phyloP scores from a whole-genome alignment of 2,797 vertebrate genomes.

The Anabas testudineus region DNA sequence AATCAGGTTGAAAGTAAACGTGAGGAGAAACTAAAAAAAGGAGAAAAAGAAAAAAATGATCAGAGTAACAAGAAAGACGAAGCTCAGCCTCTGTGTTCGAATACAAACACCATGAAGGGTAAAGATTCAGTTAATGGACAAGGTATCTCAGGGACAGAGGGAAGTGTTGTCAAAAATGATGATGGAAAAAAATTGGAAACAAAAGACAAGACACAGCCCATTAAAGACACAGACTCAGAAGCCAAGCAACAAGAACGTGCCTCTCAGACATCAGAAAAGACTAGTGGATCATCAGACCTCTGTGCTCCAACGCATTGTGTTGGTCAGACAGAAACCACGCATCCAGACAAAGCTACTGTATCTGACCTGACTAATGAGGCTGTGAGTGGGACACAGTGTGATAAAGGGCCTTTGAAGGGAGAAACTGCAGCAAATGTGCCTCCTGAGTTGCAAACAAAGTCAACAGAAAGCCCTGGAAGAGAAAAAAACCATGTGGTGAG shows the following conservation, averaged over 20 bases:
- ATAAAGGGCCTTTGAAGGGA: constrained; percentile 38
- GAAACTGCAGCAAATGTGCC: constrained; percentile 18
- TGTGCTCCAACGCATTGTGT: constrained; percentile 21
- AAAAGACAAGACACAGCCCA: constrained; percentile 25
- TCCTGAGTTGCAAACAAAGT: constrained; percentile 35
- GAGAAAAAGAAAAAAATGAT: constrained; percentile 21
- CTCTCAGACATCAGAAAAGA: constrained; percentile 13
- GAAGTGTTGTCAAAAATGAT: constrained; percentile 11
- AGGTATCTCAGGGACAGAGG: constrained; percentile 19
- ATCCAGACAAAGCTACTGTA: constrained; percentile 34
- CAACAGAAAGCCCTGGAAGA: constrained; percentile 43
- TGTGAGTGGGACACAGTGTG: constrained; percentile 13
- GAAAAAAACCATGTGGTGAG: constrained; percentile 27
- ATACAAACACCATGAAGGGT: constrained; percentile 32
- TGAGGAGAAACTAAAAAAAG: constrained; percentile 13
- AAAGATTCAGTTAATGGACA: constrained; percentile 14
- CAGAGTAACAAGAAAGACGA: constrained; percentile 23
- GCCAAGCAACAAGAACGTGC: constrained; percentile 14
- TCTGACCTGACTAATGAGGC: constrained; percentile 50
- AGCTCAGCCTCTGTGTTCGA: constrained; percentile 11
- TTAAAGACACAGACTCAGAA: constrained; percentile 34
- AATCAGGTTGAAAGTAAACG: constrained; percentile 21
- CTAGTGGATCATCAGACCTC: constrained; percentile 4
- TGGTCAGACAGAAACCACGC: neutral
- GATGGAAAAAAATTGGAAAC: constrained; percentile 21